Evolutionary conservation across 1,140 invertebrate genomes (phyloP).

Genomic region (Mizuhopecten yessoensis): DNA sequence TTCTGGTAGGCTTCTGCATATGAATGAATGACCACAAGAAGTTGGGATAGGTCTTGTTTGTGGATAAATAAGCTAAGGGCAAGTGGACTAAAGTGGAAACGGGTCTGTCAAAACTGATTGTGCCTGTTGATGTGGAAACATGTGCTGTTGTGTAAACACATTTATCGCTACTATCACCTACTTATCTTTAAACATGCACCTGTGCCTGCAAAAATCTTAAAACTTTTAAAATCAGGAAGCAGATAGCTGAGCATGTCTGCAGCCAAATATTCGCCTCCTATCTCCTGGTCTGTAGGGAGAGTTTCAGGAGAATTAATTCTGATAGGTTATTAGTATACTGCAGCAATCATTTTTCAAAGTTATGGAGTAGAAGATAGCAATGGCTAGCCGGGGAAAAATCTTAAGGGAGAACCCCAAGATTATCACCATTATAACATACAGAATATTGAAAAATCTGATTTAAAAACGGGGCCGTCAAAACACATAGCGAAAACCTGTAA

Average conservation of each 20-base stretch:
- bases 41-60: not conserved
- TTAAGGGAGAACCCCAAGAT: not conserved
- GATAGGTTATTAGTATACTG: constrained; percentile 22
- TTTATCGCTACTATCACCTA: not conserved
- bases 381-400: not conserved
- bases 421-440: not conserved
- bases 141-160: not conserved
- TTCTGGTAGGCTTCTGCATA: too few species aligned
- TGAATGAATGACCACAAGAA: too few species aligned
- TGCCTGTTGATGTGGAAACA: not conserved
- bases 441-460: not conserved
- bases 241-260: not conserved
- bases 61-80: not conserved
- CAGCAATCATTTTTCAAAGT: not conserved
- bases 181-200: not conserved
- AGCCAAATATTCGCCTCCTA: not conserved
- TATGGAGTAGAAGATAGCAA: not conserved
- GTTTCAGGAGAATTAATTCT: not conserved
- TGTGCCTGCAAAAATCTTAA: constrained; percentile 38
- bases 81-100: not conserved
- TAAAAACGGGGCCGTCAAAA: not conserved
- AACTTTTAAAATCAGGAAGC: not conserved
- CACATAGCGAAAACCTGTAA: not conserved
- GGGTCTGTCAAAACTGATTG: constrained; percentile 7
- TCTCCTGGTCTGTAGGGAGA: not conserved